A percentile compares a stretch with the other conserved stretches of the same genome.
These are phyloP conservation scores for Ctenicera cuprea DNA, from an alignment of 2,888 invertebrate species.

Conservation along the genomic window DNA sequence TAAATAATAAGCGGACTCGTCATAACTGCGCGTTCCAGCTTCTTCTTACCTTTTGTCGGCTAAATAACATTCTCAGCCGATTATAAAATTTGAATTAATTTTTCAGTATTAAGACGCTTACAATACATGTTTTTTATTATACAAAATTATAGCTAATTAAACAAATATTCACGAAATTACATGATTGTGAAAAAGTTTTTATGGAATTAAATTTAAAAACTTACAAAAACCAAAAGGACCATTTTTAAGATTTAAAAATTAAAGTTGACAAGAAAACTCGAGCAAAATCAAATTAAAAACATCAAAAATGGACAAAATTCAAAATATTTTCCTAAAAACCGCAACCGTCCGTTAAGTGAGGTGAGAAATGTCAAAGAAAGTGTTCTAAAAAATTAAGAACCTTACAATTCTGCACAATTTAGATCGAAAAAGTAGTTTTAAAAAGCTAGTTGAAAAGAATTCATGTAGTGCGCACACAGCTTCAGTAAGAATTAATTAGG, in stretches of 20 bases:
- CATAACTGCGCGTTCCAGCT: constrained; percentile 43
- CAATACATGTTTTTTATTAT: too few species aligned
- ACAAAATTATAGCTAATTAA: too few species aligned
- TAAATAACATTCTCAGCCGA: not conserved
- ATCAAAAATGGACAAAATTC: constrained; percentile 17
- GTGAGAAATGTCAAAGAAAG: constrained; percentile 34
- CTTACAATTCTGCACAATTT: constrained; percentile 14
- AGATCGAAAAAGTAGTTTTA: not conserved
- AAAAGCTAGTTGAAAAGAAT: constrained; percentile 2
- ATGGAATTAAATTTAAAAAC: too few species aligned
- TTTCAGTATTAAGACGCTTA: too few species aligned
- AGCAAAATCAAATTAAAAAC: not conserved
- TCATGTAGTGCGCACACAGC: constrained; percentile 24
- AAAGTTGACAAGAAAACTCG: not conserved
- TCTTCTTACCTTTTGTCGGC: constrained; percentile 22
- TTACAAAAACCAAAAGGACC: not conserved
- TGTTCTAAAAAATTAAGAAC: constrained; percentile 22
- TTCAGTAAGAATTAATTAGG: constrained; percentile 4
- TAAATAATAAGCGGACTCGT: constrained; percentile 46
- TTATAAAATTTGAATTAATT: too few species aligned
- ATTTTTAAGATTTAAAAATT: not conserved
- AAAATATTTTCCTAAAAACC: constrained; percentile 25
- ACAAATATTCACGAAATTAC: too few species aligned
- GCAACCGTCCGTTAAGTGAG: constrained; percentile 40
- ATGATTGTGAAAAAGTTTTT: too few species aligned